phyloP scores from a whole-genome alignment of 2,113 vertebrate genomes.

The Burhinus oedicnemus region DNA sequence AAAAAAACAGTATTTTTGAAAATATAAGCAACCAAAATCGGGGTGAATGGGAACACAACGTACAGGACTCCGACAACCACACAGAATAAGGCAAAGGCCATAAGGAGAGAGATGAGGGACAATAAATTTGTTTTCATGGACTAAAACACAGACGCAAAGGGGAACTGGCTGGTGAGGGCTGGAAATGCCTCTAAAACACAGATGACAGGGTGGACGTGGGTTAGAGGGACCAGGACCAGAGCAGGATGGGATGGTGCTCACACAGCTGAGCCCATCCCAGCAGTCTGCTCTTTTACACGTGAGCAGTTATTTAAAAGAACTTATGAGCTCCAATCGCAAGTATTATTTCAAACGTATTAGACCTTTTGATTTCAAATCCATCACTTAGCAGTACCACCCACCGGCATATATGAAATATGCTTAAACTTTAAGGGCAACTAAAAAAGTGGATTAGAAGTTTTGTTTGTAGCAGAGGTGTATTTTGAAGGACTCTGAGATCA shows the following conservation, averaged over 20 bases:
- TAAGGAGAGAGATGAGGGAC: not conserved
- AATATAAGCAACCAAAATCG: not conserved
- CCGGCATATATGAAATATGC: accelerated
- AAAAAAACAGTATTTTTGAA: not conserved
- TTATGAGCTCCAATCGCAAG: not conserved
- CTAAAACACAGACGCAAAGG: not conserved
- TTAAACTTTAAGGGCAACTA: not conserved
- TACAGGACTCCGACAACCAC: not conserved
- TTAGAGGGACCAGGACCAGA: not conserved
- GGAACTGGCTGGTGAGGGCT: not conserved
- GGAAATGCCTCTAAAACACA: not conserved
- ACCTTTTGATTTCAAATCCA: not conserved
- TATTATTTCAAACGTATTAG: not conserved
- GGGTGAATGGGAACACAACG: no score
- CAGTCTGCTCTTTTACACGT: not conserved
- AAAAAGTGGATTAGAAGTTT: not conserved
- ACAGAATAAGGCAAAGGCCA: not conserved
- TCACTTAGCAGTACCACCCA: not conserved
- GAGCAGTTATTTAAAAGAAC: not conserved
- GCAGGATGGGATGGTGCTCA: not conserved
- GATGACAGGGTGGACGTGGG: accelerated
- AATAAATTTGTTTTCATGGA: not conserved
- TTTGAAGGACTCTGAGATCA: not conserved
- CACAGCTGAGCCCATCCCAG: not conserved
- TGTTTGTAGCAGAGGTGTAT: not conserved